These are phyloP conservation scores for Amphipyra tragopoginis DNA, from an alignment of 2,888 invertebrate species.

Conservation along the genomic window DNA sequence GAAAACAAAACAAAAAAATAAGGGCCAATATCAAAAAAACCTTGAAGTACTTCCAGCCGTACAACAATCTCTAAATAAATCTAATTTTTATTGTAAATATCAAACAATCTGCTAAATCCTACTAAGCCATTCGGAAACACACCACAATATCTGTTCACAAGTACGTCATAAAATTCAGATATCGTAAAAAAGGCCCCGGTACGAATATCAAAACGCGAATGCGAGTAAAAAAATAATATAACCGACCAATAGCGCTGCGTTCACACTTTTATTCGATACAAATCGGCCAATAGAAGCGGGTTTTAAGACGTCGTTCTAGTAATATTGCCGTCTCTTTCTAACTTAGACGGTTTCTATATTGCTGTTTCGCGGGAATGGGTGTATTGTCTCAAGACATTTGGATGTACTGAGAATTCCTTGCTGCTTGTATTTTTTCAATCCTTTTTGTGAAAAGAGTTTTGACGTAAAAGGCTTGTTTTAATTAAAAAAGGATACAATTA, in stretches of 20 bases:
- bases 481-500: constrained; percentile 28
- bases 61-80: constrained; percentile 36
- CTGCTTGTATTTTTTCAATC: constrained; percentile 27
- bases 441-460: constrained; percentile 23
- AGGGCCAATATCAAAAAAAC: too few species aligned
- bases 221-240: constrained; percentile 53
- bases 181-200: constrained; percentile 61
- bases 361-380: constrained; percentile 48
- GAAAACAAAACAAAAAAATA: too few species aligned
- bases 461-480: constrained; percentile 5
- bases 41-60: too few species aligned
- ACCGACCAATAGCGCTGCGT: constrained; percentile 65
- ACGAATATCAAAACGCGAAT: constrained; percentile 49
- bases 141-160: constrained; percentile 63
- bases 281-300: constrained; percentile 69
- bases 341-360: constrained; percentile 52
- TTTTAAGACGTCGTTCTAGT: constrained; percentile 72
- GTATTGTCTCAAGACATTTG: constrained; percentile 61
- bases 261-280: constrained; percentile 71
- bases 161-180: constrained; percentile 64
- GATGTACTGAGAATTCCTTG: constrained; percentile 21
- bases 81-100: constrained; percentile 34
- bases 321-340: constrained; percentile 72
- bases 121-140: constrained; percentile 58
- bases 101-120: constrained; percentile 31